Base-by-base conservation (phyloP, 2,113 vertebrate species). In the Ictalurus punctatus region DNA sequence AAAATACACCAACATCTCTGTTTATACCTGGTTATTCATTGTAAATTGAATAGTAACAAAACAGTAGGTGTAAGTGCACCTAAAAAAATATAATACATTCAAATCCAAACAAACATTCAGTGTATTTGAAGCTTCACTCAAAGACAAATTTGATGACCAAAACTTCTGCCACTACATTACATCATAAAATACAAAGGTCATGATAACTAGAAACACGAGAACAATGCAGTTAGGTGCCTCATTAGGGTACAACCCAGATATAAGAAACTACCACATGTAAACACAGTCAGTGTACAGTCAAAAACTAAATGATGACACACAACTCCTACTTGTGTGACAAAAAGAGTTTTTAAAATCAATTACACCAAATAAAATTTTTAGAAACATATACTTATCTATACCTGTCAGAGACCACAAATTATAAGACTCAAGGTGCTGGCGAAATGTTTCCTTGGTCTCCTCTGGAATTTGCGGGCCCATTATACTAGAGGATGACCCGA, bases 401-500 rank as follows among this genome's bases (percentile, higher is more conserved):
- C 98, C 98, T 95, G 97, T 97, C 80, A 99, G 90, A 59, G 97
- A 97, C 98, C 98, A 99, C 93, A 94, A 96, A 94, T 96, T 99
- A 93, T 98, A 99, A 7, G 98, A 99, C 0, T 95, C 95, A 85
- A 99, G 93, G 73, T 99, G 98, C 89, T 96, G 97, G 74, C 78
- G 0, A 6, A 99, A 97, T 0, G 95, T 96, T 37, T 98, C 97
- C 89, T 95, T 97, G 19, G 98, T 99, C 92, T 94, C 94, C 82
- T 95, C 90, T 7, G 98, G 96, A 90, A 99, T 97, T 85, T 93
- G 96, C 6, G 97, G 98, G 37, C 98, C 98, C 96, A 97, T 92
- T 92, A 99, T 98, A 94, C 93, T 98, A 89, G 96, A 97, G 0
- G 98, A 99, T 17, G 97, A 97, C 54, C 97, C 97, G 3, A 99